A percentile compares a stretch with the other conserved stretches of the same genome.
Conservation (phyloP, 2,888 invertebrate genomes). For the Euproctis similis region DNA sequence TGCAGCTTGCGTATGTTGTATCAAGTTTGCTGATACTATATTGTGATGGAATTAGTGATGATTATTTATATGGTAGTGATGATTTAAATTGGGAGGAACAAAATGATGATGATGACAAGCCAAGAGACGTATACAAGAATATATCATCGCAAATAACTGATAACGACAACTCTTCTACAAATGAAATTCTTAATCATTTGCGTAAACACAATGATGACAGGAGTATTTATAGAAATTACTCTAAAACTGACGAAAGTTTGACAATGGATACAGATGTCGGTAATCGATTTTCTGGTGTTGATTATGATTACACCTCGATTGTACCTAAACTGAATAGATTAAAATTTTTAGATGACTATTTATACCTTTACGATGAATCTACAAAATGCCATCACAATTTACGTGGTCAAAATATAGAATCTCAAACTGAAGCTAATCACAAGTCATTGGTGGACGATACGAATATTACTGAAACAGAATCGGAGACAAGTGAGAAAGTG, state of each 20-base stretch:
- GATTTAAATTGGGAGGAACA: conserved; percentile 4
- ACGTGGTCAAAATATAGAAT: conserved; percentile 2
- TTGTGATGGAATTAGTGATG: conserved; percentile 25
- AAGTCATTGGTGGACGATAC: conserved; percentile 1
- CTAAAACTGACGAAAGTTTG: conserved; percentile 15
- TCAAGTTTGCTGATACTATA: conserved; percentile 11
- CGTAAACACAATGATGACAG: not conserved
- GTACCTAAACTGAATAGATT: too few species aligned
- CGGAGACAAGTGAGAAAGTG: conserved; percentile 15
- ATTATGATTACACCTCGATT: too few species aligned
- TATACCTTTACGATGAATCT: conserved; percentile 4
- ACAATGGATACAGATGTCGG: conserved; percentile 1
- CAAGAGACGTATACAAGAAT: conserved; percentile 1
- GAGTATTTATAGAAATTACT: not conserved
- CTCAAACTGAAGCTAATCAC: not conserved
- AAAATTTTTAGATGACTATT: conserved; percentile 28
- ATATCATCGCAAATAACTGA: conserved; percentile 2
- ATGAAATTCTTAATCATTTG: not conserved
- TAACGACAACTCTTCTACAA: not conserved
- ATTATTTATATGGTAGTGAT: conserved; percentile 28
- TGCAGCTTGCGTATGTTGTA: conserved; percentile 7
- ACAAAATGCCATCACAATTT: conserved; percentile 1
- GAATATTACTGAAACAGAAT: conserved; percentile 10
- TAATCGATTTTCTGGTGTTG: conserved; percentile 3
- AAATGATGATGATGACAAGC: conserved; percentile 2